Conservation (phyloP, 2,113 vertebrate genomes). For the Cyanistes caeruleus region DNA sequence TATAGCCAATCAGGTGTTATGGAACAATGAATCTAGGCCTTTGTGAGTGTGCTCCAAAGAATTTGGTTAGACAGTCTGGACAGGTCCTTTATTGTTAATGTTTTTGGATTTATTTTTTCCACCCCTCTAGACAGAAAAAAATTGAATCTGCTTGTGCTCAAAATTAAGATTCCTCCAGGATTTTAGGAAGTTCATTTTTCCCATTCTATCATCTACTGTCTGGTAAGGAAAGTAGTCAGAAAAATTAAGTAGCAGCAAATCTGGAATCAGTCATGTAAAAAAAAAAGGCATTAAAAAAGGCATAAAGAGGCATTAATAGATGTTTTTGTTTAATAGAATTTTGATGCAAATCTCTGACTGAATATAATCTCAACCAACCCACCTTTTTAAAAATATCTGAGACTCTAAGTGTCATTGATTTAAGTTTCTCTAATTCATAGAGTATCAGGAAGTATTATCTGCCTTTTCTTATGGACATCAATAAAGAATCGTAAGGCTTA, state of each 20-base stretch:
- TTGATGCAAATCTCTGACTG: background rate
- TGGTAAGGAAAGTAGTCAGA: background rate
- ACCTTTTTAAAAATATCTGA: background rate
- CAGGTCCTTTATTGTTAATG: background rate
- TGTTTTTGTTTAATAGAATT: background rate
- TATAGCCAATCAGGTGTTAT: background rate
- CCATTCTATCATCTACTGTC: background rate
- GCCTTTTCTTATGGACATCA: background rate
- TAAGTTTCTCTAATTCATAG: background rate
- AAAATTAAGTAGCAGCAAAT: background rate
- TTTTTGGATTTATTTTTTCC: background rate
- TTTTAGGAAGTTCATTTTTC: background rate
- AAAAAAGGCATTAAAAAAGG: background rate
- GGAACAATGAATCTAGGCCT: background rate
- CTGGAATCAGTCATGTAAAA: no score
- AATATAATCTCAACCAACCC: background rate
- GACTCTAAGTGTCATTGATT: background rate
- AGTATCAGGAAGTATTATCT: background rate
- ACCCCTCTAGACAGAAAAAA: background rate
- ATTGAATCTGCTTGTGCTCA: background rate
- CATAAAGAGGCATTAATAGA: background rate
- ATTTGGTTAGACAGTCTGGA: background rate
- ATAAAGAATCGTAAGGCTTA: background rate
- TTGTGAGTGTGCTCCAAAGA: background rate
- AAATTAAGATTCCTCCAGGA: background rate